Evolutionary conservation across 1,140 invertebrate genomes (phyloP).

Genomic region (Scylla paramamosain): DNA sequence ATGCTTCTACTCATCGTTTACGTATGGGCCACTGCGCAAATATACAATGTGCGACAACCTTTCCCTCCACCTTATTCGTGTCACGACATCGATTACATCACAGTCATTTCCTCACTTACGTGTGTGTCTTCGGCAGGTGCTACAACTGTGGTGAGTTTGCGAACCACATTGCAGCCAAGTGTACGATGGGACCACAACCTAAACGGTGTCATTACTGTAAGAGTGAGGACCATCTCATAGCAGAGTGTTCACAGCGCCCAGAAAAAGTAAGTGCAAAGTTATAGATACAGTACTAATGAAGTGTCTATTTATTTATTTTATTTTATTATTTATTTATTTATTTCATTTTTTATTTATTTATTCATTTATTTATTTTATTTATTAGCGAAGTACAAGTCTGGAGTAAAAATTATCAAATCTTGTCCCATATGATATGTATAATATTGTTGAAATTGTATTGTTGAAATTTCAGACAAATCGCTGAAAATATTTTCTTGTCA

Average conservation of each 20-base stretch:
- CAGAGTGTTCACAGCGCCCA: constrained; percentile 87
- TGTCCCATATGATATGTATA: background rate
- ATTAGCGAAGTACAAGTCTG: background rate
- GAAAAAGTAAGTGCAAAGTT: constrained; percentile 68
- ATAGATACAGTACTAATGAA: background rate
- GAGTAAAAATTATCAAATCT: background rate
- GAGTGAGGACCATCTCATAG: constrained; percentile 91
- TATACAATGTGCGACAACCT: no score
- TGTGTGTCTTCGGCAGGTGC: background rate
- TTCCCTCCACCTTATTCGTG: no score
- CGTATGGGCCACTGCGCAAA: no score
- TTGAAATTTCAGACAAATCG: background rate
- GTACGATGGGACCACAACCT: constrained; percentile 90
- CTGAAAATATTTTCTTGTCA: no score
- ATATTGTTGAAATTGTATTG: background rate
- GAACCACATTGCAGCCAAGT: constrained; percentile 94
- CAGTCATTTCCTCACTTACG: no score
- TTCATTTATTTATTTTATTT: background rate
- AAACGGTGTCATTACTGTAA: constrained; percentile 94
- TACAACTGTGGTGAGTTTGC: constrained; percentile 95
- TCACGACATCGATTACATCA: no score
- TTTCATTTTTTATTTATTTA: background rate
- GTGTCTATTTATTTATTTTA: background rate
- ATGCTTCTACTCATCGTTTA: no score
- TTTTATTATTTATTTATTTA: background rate